Evolutionary conservation across 2,113 vertebrate species (phyloP).

Genomic region (Cephalopholis sonnerati): DNA sequence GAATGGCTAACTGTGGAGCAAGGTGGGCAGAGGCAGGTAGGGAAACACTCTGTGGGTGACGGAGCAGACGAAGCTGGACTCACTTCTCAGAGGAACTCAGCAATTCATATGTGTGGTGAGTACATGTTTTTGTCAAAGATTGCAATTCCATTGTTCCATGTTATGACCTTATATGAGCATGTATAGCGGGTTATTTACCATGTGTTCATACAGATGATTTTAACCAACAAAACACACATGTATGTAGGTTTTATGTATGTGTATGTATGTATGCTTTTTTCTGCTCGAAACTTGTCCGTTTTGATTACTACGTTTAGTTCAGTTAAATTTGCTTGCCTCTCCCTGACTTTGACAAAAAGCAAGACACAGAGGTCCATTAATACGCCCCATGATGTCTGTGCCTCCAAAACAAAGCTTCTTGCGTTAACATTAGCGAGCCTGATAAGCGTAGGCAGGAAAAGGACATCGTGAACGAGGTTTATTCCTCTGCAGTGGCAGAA

Average conservation of each 20-base stretch:
- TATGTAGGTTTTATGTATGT: no score
- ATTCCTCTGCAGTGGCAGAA: no score
- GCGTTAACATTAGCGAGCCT: no score
- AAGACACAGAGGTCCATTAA: no score
- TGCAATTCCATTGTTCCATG: neutral
- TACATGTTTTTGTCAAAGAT: neutral
- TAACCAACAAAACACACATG: neutral
- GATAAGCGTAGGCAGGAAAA: no score
- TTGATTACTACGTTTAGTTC: neutral
- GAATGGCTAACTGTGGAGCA: constrained; percentile 71
- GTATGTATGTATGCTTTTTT: neutral
- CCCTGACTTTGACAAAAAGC: neutral
- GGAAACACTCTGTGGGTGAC: constrained; percentile 37
- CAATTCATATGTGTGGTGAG: neutral
- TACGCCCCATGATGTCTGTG: no score
- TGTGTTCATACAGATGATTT: neutral
- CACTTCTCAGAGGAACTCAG: constrained; percentile 8
- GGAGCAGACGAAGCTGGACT: constrained; percentile 31
- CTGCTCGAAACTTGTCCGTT: neutral
- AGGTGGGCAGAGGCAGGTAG: constrained; percentile 59
- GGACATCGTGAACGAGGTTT: no score
- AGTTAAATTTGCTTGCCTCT: neutral
- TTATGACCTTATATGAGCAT: neutral
- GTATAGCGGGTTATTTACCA: neutral
- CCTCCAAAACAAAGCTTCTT: no score